These are phyloP conservation scores for Pachycephala philippinensis DNA, from an alignment of 2,113 vertebrate species.

Conservation along the genomic window DNA sequence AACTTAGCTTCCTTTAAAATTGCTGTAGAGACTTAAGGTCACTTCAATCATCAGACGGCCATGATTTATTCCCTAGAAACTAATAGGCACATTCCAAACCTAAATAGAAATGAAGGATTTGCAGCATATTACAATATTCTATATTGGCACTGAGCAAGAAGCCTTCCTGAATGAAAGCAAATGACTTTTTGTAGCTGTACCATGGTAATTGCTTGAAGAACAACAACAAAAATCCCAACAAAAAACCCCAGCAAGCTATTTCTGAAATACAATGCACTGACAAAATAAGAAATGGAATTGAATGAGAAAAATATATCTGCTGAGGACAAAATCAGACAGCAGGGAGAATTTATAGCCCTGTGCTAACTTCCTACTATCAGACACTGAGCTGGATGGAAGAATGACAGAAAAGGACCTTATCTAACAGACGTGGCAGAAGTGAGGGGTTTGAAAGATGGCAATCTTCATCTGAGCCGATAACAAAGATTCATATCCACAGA, in stretches of 20 bases:
- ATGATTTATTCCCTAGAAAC: conserved; percentile 27
- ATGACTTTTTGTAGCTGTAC: background rate
- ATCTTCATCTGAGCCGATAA: background rate
- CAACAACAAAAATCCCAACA: background rate
- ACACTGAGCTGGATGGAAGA: background rate
- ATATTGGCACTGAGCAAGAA: background rate
- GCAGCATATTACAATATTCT: background rate
- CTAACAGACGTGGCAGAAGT: background rate
- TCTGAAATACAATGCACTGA: background rate
- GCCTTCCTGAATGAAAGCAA: background rate
- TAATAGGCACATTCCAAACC: background rate
- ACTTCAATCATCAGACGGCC: background rate
- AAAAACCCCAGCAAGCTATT: background rate
- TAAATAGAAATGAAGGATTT: conserved; percentile 36
- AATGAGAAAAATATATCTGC: background rate
- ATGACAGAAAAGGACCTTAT: background rate
- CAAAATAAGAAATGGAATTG: background rate
- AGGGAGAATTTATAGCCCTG: conserved; percentile 10
- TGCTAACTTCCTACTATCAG: background rate
- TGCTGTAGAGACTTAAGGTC: background rate
- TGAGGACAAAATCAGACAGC: background rate
- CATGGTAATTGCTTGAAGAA: background rate
- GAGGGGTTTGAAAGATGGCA: background rate
- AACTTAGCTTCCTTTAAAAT: background rate
- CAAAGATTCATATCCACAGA: background rate